Evolutionary conservation across 2,113 vertebrate species (phyloP).

Genomic region (Bubo blakistoni): DNA sequence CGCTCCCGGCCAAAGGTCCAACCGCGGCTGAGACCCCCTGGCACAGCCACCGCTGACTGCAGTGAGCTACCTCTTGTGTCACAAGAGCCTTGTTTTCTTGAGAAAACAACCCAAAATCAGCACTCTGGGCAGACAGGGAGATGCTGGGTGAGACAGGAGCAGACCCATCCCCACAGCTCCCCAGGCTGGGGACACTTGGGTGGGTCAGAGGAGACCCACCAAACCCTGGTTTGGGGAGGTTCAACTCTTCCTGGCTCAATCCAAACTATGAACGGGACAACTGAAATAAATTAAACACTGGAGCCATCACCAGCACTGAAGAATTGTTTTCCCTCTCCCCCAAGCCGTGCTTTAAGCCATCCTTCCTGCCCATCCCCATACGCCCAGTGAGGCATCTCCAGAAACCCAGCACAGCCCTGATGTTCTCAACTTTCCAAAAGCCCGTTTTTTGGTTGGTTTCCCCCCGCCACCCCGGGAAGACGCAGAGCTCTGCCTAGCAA

Average conservation of each 20-base stretch:
- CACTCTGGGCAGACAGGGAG: not conserved
- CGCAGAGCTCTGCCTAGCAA: not conserved
- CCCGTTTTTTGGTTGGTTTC: too few species aligned
- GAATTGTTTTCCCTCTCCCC: not conserved
- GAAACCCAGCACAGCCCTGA: not conserved
- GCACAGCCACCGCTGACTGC: fast-evolving
- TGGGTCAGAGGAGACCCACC: not conserved
- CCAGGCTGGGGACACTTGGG: fast-evolving
- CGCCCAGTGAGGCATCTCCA: not conserved
- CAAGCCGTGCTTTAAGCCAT: fast-evolving
- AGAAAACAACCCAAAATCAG: not conserved
- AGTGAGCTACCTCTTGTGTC: not conserved
- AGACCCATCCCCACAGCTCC: not conserved
- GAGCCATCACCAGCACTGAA: not conserved
- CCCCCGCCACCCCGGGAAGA: not conserved
- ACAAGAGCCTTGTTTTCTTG: not conserved
- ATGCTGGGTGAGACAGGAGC: not conserved
- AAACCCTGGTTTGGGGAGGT: fast-evolving
- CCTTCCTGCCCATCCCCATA: fast-evolving
- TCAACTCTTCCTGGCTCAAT: not conserved
- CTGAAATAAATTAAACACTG: not conserved
- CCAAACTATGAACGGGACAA: not conserved
- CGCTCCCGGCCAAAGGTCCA: not conserved
- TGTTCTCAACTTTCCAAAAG: not conserved
- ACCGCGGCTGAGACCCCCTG: fast-evolving